Evolutionary conservation across 1,140 invertebrate species (phyloP).

Genomic region (Drosophila sechellia): DNA sequence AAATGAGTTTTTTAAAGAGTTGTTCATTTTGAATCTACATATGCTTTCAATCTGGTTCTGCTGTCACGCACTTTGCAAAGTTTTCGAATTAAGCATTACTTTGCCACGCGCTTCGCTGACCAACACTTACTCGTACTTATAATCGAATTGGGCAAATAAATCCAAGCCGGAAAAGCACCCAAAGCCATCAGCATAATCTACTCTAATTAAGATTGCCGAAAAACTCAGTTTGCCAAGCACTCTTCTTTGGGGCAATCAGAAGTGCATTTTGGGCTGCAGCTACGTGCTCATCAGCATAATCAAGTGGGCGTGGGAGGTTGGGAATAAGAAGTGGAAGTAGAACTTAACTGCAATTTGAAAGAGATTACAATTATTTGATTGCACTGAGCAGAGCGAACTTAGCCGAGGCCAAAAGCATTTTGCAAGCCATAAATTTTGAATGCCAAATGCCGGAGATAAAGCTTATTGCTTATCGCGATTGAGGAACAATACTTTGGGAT

Average conservation of each 20-base stretch:
- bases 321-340: constrained; percentile 40
- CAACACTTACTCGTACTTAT: constrained; percentile 38
- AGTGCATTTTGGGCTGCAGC: constrained; percentile 65
- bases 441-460: constrained; percentile 59
- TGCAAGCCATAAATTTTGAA: constrained; percentile 66
- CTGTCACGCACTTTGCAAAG: constrained; percentile 3
- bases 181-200: constrained; percentile 50
- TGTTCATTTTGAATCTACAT: no score
- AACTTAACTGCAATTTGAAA: constrained; percentile 70
- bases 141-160: constrained; percentile 51
- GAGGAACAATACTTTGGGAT: constrained; percentile 56
- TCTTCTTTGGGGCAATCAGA: constrained; percentile 52
- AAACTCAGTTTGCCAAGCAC: constrained; percentile 73
- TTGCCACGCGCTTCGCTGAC: constrained; percentile 23
- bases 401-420: constrained; percentile 50
- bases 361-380: constrained; percentile 82
- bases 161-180: constrained; percentile 48
- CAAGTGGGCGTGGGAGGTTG: constrained; percentile 31
- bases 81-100: constrained; percentile 30
- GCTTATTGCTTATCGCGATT: constrained; percentile 59
- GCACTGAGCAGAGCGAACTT: constrained; percentile 32
- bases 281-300: constrained; percentile 78
- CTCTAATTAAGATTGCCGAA: constrained; percentile 69
- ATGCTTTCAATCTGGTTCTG: not conserved
- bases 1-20: no score